Evolutionary conservation across 2,113 vertebrate species (phyloP).

Genomic region (Scatophagus argus): DNA sequence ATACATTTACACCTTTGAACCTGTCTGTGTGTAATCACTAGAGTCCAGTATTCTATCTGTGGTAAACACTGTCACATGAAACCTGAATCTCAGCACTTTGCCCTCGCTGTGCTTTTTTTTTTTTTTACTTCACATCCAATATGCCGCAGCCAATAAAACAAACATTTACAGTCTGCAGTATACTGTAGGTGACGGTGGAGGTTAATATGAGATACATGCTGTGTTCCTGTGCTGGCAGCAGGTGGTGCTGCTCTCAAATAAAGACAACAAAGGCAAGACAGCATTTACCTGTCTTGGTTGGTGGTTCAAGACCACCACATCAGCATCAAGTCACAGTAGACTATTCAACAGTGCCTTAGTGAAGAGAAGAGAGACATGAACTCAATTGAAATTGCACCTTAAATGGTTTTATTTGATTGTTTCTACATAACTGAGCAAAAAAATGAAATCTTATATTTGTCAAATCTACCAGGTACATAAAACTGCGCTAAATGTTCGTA

Average conservation of each 20-base stretch:
- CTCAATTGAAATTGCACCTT: not conserved
- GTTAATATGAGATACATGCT: not conserved
- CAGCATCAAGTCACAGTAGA: not conserved
- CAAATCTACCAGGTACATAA: not conserved
- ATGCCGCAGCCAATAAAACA: slow-evolving; percentile 2
- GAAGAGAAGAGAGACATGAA: not conserved
- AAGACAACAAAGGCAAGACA: too few species aligned
- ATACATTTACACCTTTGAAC: too few species aligned
- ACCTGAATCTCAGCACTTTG: slow-evolving; percentile 7
- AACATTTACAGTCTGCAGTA: slow-evolving; percentile 10
- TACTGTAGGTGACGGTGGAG: not conserved
- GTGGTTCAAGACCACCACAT: too few species aligned
- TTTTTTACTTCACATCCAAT: slow-evolving; percentile 9
- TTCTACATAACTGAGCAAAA: not conserved
- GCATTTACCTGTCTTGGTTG: too few species aligned
- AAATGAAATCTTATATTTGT: not conserved
- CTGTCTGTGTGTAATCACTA: too few species aligned
- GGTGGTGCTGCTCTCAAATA: slow-evolving; percentile 42
- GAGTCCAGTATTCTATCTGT: too few species aligned
- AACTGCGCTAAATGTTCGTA: slow-evolving; percentile 47
- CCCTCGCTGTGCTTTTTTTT: not conserved
- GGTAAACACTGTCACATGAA: not conserved
- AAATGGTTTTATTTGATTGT: too few species aligned
- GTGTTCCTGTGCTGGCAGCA: slow-evolving; percentile 20
- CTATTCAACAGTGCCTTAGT: not conserved